Evolutionary conservation across 2,888 invertebrate genomes (phyloP).

Genomic region (Tenthredo scrophulariae): DNA sequence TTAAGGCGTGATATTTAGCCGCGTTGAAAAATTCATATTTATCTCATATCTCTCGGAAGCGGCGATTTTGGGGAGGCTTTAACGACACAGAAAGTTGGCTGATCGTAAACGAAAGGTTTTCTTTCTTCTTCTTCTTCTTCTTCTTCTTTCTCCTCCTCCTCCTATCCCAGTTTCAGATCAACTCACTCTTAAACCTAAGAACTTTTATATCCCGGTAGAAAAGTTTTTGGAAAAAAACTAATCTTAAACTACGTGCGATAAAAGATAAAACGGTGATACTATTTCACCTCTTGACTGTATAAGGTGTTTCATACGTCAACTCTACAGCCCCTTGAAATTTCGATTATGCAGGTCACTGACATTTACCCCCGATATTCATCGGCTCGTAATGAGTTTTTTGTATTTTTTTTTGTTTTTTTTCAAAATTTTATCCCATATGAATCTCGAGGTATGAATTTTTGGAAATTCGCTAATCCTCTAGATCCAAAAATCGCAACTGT

Average conservation of each 20-base stretch:
- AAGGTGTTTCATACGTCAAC: background rate
- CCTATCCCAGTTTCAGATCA: constrained; percentile 19
- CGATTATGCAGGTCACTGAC: background rate
- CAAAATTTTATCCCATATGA: no score
- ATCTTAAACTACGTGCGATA: constrained; percentile 43
- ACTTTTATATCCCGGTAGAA: constrained; percentile 33
- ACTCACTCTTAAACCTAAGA: background rate
- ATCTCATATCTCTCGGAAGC: background rate
- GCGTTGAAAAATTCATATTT: background rate
- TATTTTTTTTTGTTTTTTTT: background rate
- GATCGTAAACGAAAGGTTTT: constrained; percentile 32
- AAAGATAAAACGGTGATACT: constrained; percentile 20
- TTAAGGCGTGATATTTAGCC: background rate
- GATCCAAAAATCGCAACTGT: no score
- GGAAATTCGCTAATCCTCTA: no score
- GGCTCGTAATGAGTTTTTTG: background rate
- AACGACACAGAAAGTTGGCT: constrained; percentile 29
- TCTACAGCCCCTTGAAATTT: background rate
- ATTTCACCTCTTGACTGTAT: background rate
- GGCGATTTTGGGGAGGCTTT: constrained; percentile 13
- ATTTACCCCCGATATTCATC: background rate
- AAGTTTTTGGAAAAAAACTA: constrained; percentile 13
- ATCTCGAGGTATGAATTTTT: no score
- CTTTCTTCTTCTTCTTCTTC: background rate
- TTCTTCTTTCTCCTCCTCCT: background rate